phyloP scores from a whole-genome alignment of 2,113 vertebrate species.

The Centropus unirufus region DNA sequence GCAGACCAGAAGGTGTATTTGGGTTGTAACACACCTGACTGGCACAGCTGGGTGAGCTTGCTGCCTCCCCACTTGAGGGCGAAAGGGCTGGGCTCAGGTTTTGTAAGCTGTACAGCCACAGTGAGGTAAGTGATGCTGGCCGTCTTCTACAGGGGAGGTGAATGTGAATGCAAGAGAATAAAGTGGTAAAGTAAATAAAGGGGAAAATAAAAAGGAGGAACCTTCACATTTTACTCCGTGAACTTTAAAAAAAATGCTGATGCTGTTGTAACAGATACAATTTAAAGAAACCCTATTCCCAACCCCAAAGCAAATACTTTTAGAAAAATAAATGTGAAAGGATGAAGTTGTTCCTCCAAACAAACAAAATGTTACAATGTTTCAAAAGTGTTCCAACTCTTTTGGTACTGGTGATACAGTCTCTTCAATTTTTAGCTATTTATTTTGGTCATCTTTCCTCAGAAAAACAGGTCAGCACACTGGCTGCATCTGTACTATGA shows the following conservation, averaged over 20 bases:
- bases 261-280: background rate
- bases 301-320: background rate
- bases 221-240: background rate
- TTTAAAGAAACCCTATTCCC: background rate
- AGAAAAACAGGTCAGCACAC: background rate
- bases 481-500: background rate
- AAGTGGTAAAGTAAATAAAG: background rate
- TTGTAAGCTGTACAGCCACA: background rate
- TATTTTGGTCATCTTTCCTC: background rate
- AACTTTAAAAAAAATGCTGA: background rate
- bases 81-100: background rate
- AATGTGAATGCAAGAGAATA: background rate
- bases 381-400: background rate
- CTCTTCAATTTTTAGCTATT: background rate
- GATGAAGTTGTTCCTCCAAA: background rate
- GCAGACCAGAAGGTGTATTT: background rate
- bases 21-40: background rate
- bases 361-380: background rate
- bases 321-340: background rate
- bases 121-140: background rate
- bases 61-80: background rate
- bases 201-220: background rate
- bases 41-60: background rate
- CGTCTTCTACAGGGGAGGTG: background rate
- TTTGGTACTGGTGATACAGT: background rate